A percentile compares a stretch with the other conserved stretches of the same genome.
phyloP scores from a whole-genome alignment of 2,797 vertebrate species.

The Sus cebifrons region DNA sequence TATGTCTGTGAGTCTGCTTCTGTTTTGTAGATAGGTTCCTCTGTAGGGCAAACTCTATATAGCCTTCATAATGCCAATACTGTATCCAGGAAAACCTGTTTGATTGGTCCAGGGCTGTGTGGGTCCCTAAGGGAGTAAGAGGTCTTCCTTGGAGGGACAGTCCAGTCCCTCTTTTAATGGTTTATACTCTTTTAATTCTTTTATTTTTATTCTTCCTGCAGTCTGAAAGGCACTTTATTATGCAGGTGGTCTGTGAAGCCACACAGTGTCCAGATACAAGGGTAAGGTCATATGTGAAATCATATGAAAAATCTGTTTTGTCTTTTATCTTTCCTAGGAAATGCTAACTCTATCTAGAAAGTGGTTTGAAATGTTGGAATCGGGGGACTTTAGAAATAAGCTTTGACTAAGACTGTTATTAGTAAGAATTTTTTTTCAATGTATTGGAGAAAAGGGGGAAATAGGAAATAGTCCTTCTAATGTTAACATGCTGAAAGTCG shows the following conservation, averaged over 20 bases:
- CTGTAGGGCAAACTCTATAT: background rate
- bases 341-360: background rate
- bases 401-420: background rate
- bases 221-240: constrained; percentile 99
- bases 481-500: background rate
- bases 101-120: background rate
- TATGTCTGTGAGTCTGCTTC: too few species aligned
- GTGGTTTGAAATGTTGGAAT: constrained; percentile 43
- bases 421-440: constrained; percentile 5
- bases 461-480: background rate
- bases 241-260: constrained; percentile 99
- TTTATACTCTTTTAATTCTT: constrained; percentile 7
- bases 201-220: constrained; percentile 86
- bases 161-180: background rate
- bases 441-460: background rate
- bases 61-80: background rate
- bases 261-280: constrained; percentile 98
- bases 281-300: constrained; percentile 91
- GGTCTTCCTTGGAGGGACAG: background rate
- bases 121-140: background rate
- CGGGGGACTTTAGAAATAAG: constrained; percentile 18
- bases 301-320: background rate
- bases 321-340: background rate
- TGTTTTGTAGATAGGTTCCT: too few species aligned
- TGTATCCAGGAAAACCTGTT: background rate